Conservation (phyloP, 2,113 vertebrate genomes). For the Opisthocomus hoazin region DNA sequence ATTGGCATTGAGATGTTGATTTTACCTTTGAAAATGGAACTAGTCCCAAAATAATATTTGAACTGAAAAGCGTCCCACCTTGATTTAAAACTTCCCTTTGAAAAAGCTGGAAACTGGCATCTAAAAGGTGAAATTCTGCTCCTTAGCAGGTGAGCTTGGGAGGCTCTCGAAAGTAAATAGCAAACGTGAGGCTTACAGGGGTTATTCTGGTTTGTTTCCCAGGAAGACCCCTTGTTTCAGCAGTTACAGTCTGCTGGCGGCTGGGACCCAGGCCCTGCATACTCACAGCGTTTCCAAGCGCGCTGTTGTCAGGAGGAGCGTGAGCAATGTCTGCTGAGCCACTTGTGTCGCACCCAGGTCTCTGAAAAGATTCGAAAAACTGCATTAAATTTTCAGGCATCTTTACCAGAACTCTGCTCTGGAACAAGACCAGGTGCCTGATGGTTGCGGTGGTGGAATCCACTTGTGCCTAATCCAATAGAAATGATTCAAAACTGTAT, state of each 20-base stretch:
- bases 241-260: background rate
- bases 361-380: slow-evolving; percentile 27
- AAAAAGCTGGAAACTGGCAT: background rate
- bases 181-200: background rate
- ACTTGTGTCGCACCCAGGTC: slow-evolving; percentile 59
- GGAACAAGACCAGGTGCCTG: background rate
- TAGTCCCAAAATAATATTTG: background rate
- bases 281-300: slow-evolving; percentile 65
- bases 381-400: background rate
- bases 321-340: background rate
- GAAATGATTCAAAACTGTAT: background rate
- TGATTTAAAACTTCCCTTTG: background rate
- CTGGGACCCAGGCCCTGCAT: background rate
- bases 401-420: background rate
- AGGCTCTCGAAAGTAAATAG: background rate
- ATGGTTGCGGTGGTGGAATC: background rate
- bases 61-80: background rate
- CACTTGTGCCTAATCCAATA: background rate
- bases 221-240: background rate
- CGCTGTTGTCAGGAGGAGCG: background rate
- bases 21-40: background rate
- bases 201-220: background rate
- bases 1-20: background rate
- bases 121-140: background rate
- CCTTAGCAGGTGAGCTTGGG: background rate